Conservation (phyloP, 2,797 vertebrate species). For the Euphonia xanthogaster region DNA sequence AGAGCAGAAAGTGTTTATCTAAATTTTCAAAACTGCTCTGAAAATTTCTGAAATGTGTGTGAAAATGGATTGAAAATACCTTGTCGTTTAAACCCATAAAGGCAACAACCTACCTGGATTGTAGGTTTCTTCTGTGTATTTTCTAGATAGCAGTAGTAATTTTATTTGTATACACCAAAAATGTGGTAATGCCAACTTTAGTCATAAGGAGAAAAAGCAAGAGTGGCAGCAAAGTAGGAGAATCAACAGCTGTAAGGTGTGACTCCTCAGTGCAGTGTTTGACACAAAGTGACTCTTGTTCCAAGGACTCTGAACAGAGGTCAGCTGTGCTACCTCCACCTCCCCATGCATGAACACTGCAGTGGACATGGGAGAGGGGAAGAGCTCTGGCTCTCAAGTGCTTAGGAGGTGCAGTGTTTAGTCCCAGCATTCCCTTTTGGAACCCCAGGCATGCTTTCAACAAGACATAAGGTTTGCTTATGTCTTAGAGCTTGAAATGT, state of each 20-base stretch:
- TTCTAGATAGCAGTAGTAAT: neutral
- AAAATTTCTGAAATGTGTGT: neutral
- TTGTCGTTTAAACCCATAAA: neutral
- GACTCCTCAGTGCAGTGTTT: accelerated
- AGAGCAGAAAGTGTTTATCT: neutral
- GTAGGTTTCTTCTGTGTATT: neutral
- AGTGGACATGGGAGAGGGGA: neutral
- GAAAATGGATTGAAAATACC: neutral
- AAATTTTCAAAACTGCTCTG: neutral
- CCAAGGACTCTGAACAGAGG: neutral
- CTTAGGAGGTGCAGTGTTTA: neutral
- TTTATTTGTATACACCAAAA: neutral
- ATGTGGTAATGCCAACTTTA: neutral
- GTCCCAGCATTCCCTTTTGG: neutral
- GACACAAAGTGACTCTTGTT: neutral
- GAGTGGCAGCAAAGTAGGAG: neutral
- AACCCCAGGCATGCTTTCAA: neutral
- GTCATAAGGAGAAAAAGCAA: neutral
- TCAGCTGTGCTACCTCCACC: neutral
- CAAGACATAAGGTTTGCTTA: neutral
- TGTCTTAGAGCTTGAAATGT: neutral
- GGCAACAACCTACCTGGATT: neutral
- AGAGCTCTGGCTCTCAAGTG: neutral
- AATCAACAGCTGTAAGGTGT: neutral
- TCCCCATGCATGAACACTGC: neutral